Evolutionary conservation across 2,113 vertebrate genomes (phyloP), one percentile per base, ranked within the genome.

Genomic region (Psilopsiagon aymara): DNA sequence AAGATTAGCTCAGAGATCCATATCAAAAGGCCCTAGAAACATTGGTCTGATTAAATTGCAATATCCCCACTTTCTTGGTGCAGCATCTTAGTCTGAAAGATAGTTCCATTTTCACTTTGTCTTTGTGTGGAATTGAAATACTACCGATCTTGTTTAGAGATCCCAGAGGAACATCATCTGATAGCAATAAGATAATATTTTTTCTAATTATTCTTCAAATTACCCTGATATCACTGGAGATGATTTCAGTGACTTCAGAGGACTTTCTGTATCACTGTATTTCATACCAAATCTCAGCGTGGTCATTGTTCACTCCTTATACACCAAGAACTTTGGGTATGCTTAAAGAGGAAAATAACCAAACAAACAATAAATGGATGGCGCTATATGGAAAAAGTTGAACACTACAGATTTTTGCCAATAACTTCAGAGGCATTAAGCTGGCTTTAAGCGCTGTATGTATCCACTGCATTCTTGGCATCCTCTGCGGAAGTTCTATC

Each of bases 1-100:
- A 37, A 68, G 27, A 60, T 43, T 53, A 88, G 5, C 7, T 60
- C 52, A 92, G 10, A 92, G 88, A 90, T 64, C 47, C 33, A 27
- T 46, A 80, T 8, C 17, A 76, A 59, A 92, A 60, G 5, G 13
- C 9, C 8, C 0, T 0, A 57, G 13, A 5, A 64, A 39, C 15
- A 86, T n/a, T 37, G 11, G 71, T 19, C 10, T 51, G 6, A 6
- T 19, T 90, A 63, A 74, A 21, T 70, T 69, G 16, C 17, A n/a
- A 49, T 75, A 67, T 17, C 5, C 14, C 76, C 51, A 14, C 7
- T 79, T 85, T 64, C 39, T 51, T 57, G 8, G 20, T 82, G 47
- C 23, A 37, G 4, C 20, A 37, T 29, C 37, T 83, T 75, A 47
- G 23, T 53, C 20, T 0, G 0, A 16, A 82, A 47, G 14, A n/a